Conservation (phyloP, 2,888 invertebrate genomes). For the Ommatoiulus sabulosus region DNA sequence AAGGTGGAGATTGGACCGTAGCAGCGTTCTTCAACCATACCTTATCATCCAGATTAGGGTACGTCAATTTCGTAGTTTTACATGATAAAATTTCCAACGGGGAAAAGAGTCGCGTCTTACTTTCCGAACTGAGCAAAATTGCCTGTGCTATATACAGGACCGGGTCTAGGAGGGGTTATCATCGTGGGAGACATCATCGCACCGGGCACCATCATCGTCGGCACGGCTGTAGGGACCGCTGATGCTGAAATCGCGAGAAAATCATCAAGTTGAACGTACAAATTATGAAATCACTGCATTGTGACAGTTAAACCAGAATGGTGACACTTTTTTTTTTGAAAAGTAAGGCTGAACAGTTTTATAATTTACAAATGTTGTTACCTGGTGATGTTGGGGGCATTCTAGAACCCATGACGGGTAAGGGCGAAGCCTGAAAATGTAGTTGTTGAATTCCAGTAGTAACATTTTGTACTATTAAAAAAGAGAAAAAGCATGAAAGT, state of each 20-base stretch:
- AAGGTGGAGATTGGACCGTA: background rate
- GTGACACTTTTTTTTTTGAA: background rate
- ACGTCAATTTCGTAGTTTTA: background rate
- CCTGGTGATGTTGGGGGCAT: conserved; percentile 42
- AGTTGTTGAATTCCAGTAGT: conserved; percentile 55
- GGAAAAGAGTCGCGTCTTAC: conserved; percentile 9
- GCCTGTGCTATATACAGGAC: conserved; percentile 47
- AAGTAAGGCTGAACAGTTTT: background rate
- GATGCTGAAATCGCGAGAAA: background rate
- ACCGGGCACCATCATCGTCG: conserved; percentile 49
- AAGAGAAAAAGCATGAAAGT: too few relatives aligned
- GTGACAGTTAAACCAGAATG: too few relatives aligned
- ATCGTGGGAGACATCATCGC: conserved; percentile 49
- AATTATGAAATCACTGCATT: background rate
- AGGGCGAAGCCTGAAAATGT: background rate
- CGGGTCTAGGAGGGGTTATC: conserved; percentile 33
- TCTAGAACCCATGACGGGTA: background rate
- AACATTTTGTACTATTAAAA: conserved; percentile 53
- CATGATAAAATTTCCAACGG: background rate
- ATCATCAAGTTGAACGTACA: background rate
- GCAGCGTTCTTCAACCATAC: background rate
- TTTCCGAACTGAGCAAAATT: conserved; percentile 57
- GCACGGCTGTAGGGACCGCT: background rate
- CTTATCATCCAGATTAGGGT: background rate
- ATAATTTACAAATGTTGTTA: background rate